Percentiles rank a stretch among this genome's conserved stretches.
phyloP scores from a whole-genome alignment of 1,140 invertebrate genomes.

The Wasmannia auropunctata region DNA sequence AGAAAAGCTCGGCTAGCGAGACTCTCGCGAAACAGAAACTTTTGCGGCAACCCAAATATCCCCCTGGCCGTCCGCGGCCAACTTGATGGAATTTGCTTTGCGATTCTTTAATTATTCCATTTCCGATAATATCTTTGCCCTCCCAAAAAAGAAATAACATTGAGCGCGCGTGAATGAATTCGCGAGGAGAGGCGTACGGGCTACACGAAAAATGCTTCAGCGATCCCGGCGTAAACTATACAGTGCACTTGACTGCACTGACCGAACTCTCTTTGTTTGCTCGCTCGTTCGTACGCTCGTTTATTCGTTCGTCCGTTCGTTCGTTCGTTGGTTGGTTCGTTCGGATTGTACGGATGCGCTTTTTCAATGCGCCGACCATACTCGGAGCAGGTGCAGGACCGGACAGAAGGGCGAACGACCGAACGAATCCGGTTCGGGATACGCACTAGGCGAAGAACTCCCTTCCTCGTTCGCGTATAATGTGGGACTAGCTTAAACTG shows the following conservation, averaged over 20 bases:
- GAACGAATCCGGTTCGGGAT: slow-evolving; percentile 54
- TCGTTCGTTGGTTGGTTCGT: too few relatives aligned
- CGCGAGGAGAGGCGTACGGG: too few relatives aligned
- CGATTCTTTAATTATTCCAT: not conserved
- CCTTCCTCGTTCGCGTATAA: slow-evolving; percentile 17
- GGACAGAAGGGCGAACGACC: slow-evolving; percentile 57
- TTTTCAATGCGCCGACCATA: slow-evolving; percentile 50
- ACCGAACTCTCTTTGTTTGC: slow-evolving; percentile 53
- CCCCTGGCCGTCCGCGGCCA: not conserved
- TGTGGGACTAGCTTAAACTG: slow-evolving; percentile 15
- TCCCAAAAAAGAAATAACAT: not conserved
- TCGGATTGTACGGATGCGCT: slow-evolving; percentile 54
- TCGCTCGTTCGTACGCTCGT: slow-evolving; percentile 22
- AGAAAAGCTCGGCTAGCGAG: not conserved
- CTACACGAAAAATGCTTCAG: not conserved
- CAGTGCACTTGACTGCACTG: slow-evolving; percentile 34
- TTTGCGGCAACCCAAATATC: slow-evolving; percentile 25
- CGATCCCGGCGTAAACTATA: slow-evolving; percentile 11
- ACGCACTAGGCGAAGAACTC: slow-evolving; percentile 28
- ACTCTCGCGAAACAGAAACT: slow-evolving; percentile 33
- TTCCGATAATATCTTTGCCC: not conserved
- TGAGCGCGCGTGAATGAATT: not conserved
- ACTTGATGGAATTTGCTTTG: not conserved
- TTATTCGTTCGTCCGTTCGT: not conserved
- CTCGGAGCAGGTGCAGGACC: slow-evolving; percentile 53